These are phyloP conservation scores for Bryconaethiops microstoma DNA, from an alignment of 2,797 vertebrate species.

Conservation along the genomic window DNA sequence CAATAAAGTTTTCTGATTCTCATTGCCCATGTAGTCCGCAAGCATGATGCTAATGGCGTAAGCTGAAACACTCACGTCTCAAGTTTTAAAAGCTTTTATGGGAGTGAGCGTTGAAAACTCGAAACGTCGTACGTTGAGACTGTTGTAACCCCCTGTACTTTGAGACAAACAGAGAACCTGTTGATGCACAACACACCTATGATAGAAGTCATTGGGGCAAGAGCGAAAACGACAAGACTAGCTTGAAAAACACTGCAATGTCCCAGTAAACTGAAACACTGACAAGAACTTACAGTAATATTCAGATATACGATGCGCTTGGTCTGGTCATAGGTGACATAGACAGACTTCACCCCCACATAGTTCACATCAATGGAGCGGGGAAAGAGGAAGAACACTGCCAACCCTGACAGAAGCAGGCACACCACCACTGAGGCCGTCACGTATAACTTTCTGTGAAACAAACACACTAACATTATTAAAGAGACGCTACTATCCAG, in stretches of 20 bases:
- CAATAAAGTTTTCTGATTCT: no score
- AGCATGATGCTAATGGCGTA: no score
- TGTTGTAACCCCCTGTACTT: no score
- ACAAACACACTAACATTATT: constrained; percentile 14
- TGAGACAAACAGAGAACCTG: not conserved
- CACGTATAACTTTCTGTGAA: constrained; percentile 92
- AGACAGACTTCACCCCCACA: constrained; percentile 92
- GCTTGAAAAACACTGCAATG: not conserved
- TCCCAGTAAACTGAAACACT: not conserved
- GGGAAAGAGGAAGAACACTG: constrained; percentile 96
- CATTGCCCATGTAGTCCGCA: no score
- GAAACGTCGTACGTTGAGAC: no score
- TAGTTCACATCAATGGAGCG: constrained; percentile 94
- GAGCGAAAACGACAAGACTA: not conserved
- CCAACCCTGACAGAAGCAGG: constrained; percentile 91
- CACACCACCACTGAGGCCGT: constrained; percentile 90
- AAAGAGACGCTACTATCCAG: not conserved
- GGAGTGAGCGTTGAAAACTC: no score
- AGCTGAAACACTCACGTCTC: no score
- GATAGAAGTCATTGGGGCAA: not conserved
- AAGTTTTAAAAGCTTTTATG: no score
- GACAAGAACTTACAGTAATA: constrained; percentile 84
- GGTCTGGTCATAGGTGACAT: constrained; percentile 84
- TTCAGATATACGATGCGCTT: constrained; percentile 92
- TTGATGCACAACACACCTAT: not conserved